These are phyloP conservation scores for Thymelicus acteon DNA, from an alignment of 2,888 invertebrate species.

Conservation along the genomic window DNA sequence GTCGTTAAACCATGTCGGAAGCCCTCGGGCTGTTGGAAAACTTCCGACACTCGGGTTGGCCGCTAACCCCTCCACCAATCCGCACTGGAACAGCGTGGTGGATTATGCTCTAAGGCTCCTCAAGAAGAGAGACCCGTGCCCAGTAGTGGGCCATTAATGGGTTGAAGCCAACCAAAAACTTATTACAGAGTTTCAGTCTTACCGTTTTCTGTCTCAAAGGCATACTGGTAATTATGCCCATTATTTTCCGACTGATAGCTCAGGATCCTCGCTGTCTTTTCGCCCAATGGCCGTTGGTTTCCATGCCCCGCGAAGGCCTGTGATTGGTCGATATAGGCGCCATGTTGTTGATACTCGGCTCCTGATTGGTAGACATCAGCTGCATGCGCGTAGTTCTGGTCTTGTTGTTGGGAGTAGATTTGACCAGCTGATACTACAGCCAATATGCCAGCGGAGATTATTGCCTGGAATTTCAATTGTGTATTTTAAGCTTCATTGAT, in stretches of 20 bases:
- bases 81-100: too few relatives aligned
- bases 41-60: too few relatives aligned
- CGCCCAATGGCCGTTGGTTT: conserved; percentile 47
- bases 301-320: conserved; percentile 46
- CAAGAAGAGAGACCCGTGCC: too few relatives aligned
- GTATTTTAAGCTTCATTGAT: too few relatives aligned
- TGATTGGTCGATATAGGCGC: conserved; percentile 56
- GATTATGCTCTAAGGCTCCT: too few relatives aligned
- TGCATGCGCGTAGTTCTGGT: conserved; percentile 50
- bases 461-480: conserved; percentile 54
- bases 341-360: conserved; percentile 58
- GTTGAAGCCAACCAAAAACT: too few relatives aligned
- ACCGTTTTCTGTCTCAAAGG: conserved; percentile 88
- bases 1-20: too few relatives aligned
- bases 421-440: conserved; percentile 64
- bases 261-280: conserved; percentile 64
- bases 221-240: conserved; percentile 69
- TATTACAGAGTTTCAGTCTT: conserved; percentile 34
- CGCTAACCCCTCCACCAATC: too few relatives aligned
- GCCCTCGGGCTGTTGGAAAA: too few relatives aligned
- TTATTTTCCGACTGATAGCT: conserved; percentile 59
- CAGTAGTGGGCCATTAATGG: too few relatives aligned
- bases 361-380: conserved; percentile 64
- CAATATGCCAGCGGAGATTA: conserved; percentile 58
- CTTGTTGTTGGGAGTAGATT: conserved; percentile 51